These are phyloP conservation scores for Alosa sapidissima DNA, from an alignment of 2,797 vertebrate genomes.

Conservation along the genomic window DNA sequence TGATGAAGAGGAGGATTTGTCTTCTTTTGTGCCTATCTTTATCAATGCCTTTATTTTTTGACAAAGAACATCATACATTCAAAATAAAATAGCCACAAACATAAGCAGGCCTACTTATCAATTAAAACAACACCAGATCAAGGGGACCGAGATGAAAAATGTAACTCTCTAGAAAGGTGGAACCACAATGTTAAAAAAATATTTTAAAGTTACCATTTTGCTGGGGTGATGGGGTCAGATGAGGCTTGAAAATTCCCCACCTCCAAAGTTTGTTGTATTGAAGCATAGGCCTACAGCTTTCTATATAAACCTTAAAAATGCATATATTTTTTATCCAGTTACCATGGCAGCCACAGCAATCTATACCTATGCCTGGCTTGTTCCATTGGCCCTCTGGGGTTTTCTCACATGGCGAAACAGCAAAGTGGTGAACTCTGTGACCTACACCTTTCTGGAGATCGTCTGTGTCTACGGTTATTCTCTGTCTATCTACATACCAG, in stretches of 20 bases:
- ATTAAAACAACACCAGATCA: no score
- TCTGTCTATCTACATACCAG: constrained; percentile 92
- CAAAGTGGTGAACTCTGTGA: constrained; percentile 88
- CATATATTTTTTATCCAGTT: constrained; percentile 68
- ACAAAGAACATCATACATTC: no score
- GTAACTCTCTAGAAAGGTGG: no score
- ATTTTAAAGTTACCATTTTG: no score
- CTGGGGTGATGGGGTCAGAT: no score
- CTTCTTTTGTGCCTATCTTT: not conserved
- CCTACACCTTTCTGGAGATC: constrained; percentile 95
- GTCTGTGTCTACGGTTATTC: constrained; percentile 97
- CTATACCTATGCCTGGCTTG: constrained; percentile 92
- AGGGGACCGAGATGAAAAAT: no score
- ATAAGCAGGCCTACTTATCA: no score
- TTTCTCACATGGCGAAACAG: constrained; percentile 93
- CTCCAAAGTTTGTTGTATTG: not conserved
- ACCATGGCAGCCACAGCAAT: constrained; percentile 92
- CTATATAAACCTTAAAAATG: not conserved
- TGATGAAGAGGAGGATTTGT: no score
- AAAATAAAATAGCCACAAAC: no score
- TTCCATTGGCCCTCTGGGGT: constrained; percentile 94
- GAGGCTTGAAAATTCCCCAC: no score
- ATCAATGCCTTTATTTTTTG: no score
- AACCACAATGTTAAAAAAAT: no score
- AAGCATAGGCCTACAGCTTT: not conserved